These are phyloP conservation scores for Nothoprocta pentlandii DNA, from an alignment of 2,113 vertebrate species.

Conservation along the genomic window DNA sequence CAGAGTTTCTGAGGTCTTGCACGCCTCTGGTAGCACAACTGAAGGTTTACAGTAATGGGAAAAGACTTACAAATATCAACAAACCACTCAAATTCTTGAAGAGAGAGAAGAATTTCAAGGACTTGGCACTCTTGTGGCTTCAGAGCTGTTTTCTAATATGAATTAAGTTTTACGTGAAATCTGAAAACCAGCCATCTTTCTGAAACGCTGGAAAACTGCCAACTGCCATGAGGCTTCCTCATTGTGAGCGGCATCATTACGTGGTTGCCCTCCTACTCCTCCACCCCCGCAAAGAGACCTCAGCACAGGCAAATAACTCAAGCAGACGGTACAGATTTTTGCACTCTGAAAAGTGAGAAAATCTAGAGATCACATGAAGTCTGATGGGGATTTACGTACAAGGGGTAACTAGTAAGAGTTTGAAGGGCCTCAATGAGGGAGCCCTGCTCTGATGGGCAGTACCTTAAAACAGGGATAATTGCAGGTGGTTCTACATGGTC, in stretches of 20 bases:
- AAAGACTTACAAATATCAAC: background rate
- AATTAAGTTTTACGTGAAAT: slow-evolving; percentile 59
- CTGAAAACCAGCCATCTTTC: slow-evolving; percentile 55
- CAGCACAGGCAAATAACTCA: slow-evolving; percentile 4
- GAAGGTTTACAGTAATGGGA: background rate
- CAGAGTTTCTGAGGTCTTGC: background rate
- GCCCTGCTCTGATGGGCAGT: background rate
- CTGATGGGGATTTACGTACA: background rate
- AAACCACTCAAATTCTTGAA: slow-evolving; percentile 3
- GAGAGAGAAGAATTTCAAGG: slow-evolving; percentile 11
- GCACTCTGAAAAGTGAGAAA: slow-evolving; percentile 61
- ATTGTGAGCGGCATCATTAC: slow-evolving; percentile 32
- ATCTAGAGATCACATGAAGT: slow-evolving; percentile 25
- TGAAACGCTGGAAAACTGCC: slow-evolving; percentile 42
- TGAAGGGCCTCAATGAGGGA: background rate
- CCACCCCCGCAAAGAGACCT: slow-evolving; percentile 64
- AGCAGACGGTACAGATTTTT: slow-evolving; percentile 48
- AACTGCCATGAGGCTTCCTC: slow-evolving; percentile 4
- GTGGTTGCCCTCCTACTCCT: slow-evolving; percentile 48
- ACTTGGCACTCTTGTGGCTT: slow-evolving; percentile 22
- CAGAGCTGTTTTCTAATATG: slow-evolving; percentile 34
- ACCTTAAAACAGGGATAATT: background rate
- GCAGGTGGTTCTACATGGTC: background rate
- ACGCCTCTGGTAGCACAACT: background rate
- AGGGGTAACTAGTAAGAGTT: background rate